Conservation (phyloP, 2,113 vertebrate species). For the Callopanchax toddi region DNA sequence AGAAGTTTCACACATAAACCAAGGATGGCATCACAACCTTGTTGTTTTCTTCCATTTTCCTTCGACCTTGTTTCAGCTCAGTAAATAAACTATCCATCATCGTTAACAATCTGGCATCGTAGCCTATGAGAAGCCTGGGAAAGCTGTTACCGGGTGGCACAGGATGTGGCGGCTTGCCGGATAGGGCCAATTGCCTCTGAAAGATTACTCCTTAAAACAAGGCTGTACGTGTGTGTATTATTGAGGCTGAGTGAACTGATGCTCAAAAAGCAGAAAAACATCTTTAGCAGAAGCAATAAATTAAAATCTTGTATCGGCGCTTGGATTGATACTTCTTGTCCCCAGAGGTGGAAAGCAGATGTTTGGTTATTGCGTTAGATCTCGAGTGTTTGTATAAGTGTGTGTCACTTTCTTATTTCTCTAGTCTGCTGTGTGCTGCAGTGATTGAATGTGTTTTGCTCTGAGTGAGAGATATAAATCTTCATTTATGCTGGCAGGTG, state of each 20-base stretch:
- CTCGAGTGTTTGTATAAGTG: background rate
- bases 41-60: constrained; percentile 23
- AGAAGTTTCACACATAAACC: constrained; percentile 9
- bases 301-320: constrained; percentile 38
- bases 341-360: constrained; percentile 11
- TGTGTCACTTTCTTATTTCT: constrained; percentile 14
- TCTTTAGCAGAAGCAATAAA: constrained; percentile 31
- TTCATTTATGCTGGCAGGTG: constrained; percentile 28
- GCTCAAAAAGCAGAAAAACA: constrained; percentile 1
- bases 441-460: constrained; percentile 27
- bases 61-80: constrained; percentile 65
- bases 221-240: constrained; percentile 53
- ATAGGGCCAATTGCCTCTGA: constrained; percentile 72
- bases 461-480: constrained; percentile 20
- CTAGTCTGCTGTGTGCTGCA: background rate
- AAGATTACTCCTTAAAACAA: constrained; percentile 63
- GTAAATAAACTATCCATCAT: constrained; percentile 78
- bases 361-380: constrained; percentile 23
- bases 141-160: constrained; percentile 68
- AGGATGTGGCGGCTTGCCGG: constrained; percentile 47
- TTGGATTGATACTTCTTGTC: constrained; percentile 44
- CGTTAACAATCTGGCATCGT: constrained; percentile 64
- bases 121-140: constrained; percentile 60
- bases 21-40: constrained; percentile 11
- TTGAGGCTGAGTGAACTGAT: constrained; percentile 13